Conservation (phyloP, 2,888 invertebrate genomes). For the Standfussiana lucernea region DNA sequence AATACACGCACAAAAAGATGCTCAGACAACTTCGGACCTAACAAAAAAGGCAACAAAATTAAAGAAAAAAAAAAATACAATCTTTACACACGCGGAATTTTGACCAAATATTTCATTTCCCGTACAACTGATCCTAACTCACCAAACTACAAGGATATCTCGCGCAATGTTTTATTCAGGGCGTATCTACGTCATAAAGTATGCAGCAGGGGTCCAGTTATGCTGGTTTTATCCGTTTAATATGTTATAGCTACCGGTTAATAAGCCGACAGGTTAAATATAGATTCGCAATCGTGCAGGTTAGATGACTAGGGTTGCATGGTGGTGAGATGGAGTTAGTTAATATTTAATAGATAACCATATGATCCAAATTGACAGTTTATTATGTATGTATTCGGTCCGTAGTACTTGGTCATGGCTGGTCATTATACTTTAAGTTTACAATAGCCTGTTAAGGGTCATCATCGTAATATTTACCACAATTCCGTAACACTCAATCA, state of each 20-base stretch:
- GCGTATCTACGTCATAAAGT: constrained; percentile 72
- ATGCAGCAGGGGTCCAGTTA: constrained; percentile 70
- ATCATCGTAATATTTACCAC: no score
- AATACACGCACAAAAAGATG: background rate
- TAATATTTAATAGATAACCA: background rate
- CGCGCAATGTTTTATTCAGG: constrained; percentile 73
- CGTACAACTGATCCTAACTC: constrained; percentile 41
- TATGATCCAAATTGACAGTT: background rate
- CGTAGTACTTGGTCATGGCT: background rate
- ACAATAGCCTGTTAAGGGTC: no score
- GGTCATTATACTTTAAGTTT: background rate
- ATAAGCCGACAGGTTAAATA: constrained; percentile 48
- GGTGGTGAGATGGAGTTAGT: background rate
- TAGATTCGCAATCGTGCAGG: constrained; percentile 28
- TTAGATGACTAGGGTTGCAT: constrained; percentile 1
- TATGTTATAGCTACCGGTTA: constrained; percentile 66
- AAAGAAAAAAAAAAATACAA: background rate
- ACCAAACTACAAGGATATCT: constrained; percentile 61
- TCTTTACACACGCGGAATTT: background rate
- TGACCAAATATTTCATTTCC: constrained; percentile 24
- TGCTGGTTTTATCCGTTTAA: constrained; percentile 73
- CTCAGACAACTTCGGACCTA: background rate
- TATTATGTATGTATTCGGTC: background rate
- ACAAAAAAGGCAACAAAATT: background rate
- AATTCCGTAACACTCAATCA: no score